Evolutionary conservation across 1,140 invertebrate genomes (phyloP).

Genomic region (Macrotrachela quadricornifera): DNA sequence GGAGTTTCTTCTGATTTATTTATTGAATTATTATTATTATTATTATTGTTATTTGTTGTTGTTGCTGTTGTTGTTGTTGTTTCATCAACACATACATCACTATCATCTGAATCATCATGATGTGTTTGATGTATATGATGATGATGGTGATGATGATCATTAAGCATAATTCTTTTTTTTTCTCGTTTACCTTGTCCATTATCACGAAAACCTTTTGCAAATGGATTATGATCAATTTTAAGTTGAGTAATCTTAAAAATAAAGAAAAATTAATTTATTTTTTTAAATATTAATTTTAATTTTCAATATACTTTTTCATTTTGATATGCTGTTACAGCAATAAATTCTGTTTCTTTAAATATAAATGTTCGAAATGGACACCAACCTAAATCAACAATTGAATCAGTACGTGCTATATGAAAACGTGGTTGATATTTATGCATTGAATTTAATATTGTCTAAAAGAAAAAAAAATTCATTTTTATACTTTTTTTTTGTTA

Average conservation of each 20-base stretch:
- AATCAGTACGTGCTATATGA: slow-evolving; percentile 87
- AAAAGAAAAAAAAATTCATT: slow-evolving; percentile 18
- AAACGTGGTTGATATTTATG: slow-evolving; percentile 99
- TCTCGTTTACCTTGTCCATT: slow-evolving; percentile 9
- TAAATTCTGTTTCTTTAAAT: slow-evolving; percentile 96
- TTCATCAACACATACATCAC: not conserved
- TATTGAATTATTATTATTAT: not conserved
- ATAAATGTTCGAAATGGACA: slow-evolving; percentile 90
- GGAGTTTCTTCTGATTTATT: not conserved
- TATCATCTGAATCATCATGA: not conserved
- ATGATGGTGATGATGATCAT: not conserved
- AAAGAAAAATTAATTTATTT: slow-evolving; percentile 20
- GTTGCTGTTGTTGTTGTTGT: not conserved
- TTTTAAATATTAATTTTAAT: slow-evolving; percentile 8
- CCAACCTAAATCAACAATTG: slow-evolving; percentile 84
- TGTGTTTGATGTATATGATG: not conserved
- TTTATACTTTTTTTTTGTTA: not conserved
- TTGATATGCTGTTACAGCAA: slow-evolving; percentile 43
- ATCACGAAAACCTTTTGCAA: slow-evolving; percentile 11
- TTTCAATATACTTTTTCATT: slow-evolving; percentile 33
- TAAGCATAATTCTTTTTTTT: not conserved
- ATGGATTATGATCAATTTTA: slow-evolving; percentile 11
- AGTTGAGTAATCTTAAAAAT: slow-evolving; percentile 35
- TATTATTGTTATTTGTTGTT: not conserved
- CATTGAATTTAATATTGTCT: slow-evolving; percentile 98